Conservation (phyloP, 1,140 invertebrate genomes). For the Saccostrea echinata region DNA sequence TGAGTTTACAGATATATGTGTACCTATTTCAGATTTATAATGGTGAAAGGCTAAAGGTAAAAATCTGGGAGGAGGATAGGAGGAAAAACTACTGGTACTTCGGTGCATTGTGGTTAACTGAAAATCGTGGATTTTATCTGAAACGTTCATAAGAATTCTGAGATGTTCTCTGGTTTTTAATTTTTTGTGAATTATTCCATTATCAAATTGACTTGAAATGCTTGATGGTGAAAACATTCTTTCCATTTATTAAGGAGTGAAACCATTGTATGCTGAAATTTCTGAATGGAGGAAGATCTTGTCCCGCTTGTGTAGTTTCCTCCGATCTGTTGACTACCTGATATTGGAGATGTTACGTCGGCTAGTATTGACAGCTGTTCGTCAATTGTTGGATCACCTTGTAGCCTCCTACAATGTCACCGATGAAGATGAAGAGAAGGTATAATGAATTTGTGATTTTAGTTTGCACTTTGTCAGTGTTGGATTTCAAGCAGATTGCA, state of each 20-base stretch:
- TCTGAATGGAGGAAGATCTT: constrained; percentile 79
- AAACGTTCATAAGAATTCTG: neutral
- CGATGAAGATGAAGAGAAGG: constrained; percentile 69
- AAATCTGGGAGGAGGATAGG: neutral
- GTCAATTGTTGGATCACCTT: constrained; percentile 74
- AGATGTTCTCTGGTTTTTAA: neutral
- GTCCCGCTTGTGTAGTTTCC: constrained; percentile 74
- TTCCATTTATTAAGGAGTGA: constrained; percentile 44
- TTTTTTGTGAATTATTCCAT: neutral
- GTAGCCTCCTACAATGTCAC: constrained; percentile 71
- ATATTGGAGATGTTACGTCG: constrained; percentile 76
- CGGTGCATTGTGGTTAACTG: neutral
- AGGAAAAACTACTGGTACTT: neutral
- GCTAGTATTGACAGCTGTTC: constrained; percentile 75
- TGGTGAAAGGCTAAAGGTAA: neutral
- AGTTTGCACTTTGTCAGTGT: neutral
- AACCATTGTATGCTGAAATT: constrained; percentile 77
- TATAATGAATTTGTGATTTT: constrained; percentile 3
- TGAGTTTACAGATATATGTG: constrained; percentile 35
- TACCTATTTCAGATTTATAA: neutral
- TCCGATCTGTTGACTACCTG: constrained; percentile 75
- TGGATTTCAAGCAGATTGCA: constrained; percentile 11
- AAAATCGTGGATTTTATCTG: neutral
- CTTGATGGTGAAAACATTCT: neutral
- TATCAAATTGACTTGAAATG: neutral